Evolutionary conservation across 2,113 vertebrate species (phyloP), one percentile per base, ranked within the genome.

Genomic region (Ictalurus punctatus): DNA sequence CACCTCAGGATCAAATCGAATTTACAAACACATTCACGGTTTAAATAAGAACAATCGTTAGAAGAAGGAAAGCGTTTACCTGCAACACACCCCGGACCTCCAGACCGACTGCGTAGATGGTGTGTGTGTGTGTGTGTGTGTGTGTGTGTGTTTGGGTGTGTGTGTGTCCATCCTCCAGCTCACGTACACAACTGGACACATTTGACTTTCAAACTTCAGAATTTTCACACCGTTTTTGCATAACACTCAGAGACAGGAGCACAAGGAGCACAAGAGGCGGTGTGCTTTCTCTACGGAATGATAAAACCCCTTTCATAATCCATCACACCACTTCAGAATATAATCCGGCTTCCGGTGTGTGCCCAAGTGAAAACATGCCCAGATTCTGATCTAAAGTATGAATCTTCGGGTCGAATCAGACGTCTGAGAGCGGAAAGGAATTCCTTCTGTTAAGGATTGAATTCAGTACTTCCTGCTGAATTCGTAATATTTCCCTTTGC

Each of bases 141-240:
- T 52, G 52, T 52, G 52, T 52, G 6, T 9, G 34, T 25, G 3
- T 48, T 3, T 48, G 37, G 2, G 2, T 40, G 5, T 3, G 44
- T 44, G 7, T 9, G 34, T 16, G 3, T 48, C 48, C 27, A 76
- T 83, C 63, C 14, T 52, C 63, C 86, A 2, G 56, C 40, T 59
- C 0, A 48, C 48, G 40, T 44, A 69, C 14, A 85, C 61, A 86
- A 17, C 19, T 5, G 4, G 23, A 37, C 30, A 83, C 69, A 93
- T 94, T 94, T 94, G 94, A 86, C n/a, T 93, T 91, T 92, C 94
- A 95, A 95, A 95, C 71, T 48, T 54, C 2, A 6, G 7, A 21
- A 89, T 90, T 91, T 91, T 91, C 52, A 86, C 88, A 56, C 84
- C 0, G 69, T n/a, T 95, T 44, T 95, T 95, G 93, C 93, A 94